Percentiles rank a stretch among this genome's conserved stretches.
These are phyloP conservation scores for Scaptomyza hsui DNA, from an alignment of 1,140 invertebrate genomes.

Conservation along the genomic window DNA sequence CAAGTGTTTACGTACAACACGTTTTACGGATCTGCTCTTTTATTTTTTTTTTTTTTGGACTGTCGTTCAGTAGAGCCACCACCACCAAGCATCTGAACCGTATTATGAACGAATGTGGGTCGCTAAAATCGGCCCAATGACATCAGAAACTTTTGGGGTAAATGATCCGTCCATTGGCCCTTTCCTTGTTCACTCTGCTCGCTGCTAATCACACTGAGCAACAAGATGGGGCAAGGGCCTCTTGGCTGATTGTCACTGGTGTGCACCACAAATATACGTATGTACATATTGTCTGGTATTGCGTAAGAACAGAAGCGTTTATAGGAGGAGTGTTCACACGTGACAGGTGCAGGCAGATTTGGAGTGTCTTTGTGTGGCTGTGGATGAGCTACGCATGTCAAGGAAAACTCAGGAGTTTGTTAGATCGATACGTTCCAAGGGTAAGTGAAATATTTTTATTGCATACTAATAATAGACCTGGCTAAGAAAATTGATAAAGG, in stretches of 20 bases:
- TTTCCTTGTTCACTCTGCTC: conserved; percentile 27
- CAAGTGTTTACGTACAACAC: conserved; percentile 67
- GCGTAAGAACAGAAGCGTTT: background rate
- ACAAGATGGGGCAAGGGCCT: conserved; percentile 1
- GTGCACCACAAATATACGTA: background rate
- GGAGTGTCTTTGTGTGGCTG: background rate
- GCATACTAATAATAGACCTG: background rate
- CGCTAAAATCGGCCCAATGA: conserved; percentile 41
- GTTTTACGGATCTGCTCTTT: conserved; percentile 52
- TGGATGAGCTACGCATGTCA: conserved; percentile 7
- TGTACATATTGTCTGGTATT: background rate
- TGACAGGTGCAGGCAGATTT: background rate
- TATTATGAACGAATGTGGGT: conserved; percentile 62
- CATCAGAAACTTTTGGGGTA: conserved; percentile 49
- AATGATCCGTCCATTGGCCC: conserved; percentile 27
- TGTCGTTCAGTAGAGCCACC: conserved; percentile 1
- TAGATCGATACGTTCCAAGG: conserved; percentile 28
- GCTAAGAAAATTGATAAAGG: background rate
- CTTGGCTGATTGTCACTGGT: no score
- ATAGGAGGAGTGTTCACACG: background rate
- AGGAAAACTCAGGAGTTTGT: conserved; percentile 12
- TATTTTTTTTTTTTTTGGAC: background rate
- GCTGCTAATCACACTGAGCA: conserved; percentile 30
- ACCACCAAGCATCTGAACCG: conserved; percentile 57
- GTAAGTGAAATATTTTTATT: background rate